phyloP scores from a whole-genome alignment of 23 tunicate species.

The Diplosoma virens region DNA sequence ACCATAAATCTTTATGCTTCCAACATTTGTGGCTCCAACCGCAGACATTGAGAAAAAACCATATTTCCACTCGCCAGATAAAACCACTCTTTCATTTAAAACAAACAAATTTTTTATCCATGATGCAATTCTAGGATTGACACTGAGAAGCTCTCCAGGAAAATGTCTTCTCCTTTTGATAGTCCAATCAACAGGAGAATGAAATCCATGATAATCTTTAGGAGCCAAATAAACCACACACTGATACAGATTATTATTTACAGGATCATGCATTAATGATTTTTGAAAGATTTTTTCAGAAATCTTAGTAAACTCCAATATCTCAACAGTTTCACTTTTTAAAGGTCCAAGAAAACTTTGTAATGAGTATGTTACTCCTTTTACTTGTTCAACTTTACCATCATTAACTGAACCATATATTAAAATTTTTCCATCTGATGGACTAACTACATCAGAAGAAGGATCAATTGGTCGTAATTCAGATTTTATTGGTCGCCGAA shows the following conservation, averaged over 20 bases:
- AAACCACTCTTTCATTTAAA: conserved; percentile 82
- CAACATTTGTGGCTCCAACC: conserved; percentile 96
- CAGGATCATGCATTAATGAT: conserved; percentile 69
- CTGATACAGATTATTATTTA: conserved; percentile 65
- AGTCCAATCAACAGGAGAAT: conserved; percentile 85
- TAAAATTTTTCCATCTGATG: conserved; percentile 84
- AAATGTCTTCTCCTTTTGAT: conserved; percentile 77
- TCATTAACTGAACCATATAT: conserved; percentile 39
- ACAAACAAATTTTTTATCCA: conserved; percentile 67
- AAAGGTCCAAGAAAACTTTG: conserved; percentile 84
- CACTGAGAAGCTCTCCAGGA: conserved; percentile 92
- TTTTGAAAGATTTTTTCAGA: conserved; percentile 36
- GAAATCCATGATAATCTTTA: conserved; percentile 88
- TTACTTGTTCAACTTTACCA: conserved; percentile 89
- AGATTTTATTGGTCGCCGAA: conserved; percentile 68
- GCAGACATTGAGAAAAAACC: conserved; percentile 89
- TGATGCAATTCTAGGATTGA: conserved; percentile 75
- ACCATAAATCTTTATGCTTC: conserved; percentile 72
- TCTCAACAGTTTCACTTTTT: background rate
- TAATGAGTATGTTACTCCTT: conserved; percentile 77
- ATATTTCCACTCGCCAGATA: conserved; percentile 80
- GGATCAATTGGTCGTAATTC: conserved; percentile 55
- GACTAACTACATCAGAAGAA: conserved; percentile 44
- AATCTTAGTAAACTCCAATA: background rate
- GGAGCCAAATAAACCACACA: conserved; percentile 94